Evolutionary conservation across 2,113 vertebrate genomes (phyloP).

Genomic region (Caranx melampygus): DNA sequence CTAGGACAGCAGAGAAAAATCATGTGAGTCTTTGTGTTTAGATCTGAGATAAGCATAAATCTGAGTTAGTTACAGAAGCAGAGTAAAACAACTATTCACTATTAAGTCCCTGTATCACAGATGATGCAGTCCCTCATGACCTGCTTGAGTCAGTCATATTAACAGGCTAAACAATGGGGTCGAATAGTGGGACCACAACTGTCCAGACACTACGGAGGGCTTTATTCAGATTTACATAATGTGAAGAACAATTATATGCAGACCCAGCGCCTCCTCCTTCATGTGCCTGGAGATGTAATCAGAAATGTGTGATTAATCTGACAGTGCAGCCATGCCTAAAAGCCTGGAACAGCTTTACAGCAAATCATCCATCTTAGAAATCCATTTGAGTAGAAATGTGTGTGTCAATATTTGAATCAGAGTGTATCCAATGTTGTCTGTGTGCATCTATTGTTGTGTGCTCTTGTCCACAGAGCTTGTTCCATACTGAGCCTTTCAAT

Average conservation of each 20-base stretch:
- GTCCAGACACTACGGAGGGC: not conserved
- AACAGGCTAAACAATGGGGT: constrained; percentile 24
- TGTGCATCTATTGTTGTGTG: not conserved
- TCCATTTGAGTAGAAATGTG: constrained; percentile 23
- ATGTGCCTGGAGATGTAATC: not conserved
- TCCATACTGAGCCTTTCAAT: not conserved
- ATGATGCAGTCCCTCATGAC: constrained; percentile 18
- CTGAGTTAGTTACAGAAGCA: not conserved
- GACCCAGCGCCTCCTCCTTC: not conserved
- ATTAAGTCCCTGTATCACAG: not conserved
- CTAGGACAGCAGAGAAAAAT: constrained; percentile 7
- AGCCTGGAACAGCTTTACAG: not conserved
- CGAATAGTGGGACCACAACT: not conserved
- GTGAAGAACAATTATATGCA: not conserved
- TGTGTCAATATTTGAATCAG: constrained; percentile 22
- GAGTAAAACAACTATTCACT: not conserved
- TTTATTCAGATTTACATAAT: not conserved
- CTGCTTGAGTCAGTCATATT: constrained; percentile 16
- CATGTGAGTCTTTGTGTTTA: constrained; percentile 14
- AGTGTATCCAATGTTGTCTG: not conserved
- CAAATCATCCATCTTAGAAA: constrained; percentile 30
- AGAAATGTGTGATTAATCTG: constrained; percentile 17
- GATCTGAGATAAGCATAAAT: constrained; percentile 4
- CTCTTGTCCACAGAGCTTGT: not conserved
- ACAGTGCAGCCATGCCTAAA: not conserved